Conservation (phyloP, 2,113 vertebrate genomes). For the Channa argus region DNA sequence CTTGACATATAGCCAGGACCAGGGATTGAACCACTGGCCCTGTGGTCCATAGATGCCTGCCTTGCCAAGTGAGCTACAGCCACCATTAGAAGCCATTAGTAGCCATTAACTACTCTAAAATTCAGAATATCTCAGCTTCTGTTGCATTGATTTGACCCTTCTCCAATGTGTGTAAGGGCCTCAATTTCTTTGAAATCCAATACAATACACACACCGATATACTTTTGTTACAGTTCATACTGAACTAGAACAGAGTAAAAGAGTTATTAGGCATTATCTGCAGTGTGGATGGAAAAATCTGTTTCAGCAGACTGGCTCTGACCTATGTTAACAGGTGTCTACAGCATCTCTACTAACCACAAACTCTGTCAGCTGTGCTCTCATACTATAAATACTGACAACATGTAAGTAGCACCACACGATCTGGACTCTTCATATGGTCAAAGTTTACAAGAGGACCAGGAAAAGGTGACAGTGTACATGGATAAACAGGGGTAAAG, state of each 20-base stretch:
- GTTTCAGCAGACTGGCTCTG: constrained; percentile 34
- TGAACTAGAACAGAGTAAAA: no score
- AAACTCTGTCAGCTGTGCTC: constrained; percentile 55
- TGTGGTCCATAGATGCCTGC: no score
- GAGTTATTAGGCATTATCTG: background rate
- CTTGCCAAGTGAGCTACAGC: no score
- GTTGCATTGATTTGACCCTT: background rate
- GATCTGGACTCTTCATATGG: constrained; percentile 42
- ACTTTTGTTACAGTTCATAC: background rate
- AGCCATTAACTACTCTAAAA: no score
- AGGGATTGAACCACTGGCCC: no score
- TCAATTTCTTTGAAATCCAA: background rate
- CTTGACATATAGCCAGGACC: no score
- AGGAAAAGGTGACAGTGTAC: constrained; percentile 38
- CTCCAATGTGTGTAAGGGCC: background rate
- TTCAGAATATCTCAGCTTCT: background rate
- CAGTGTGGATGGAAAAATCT: constrained; percentile 43
- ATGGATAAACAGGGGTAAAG: constrained; percentile 11
- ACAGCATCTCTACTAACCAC: constrained; percentile 41
- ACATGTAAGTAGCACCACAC: constrained; percentile 39
- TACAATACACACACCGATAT: background rate
- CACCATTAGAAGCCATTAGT: no score
- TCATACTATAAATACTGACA: constrained; percentile 69
- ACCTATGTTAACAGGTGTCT: constrained; percentile 53
- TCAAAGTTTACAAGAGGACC: constrained; percentile 41